Evolutionary conservation across 1,140 invertebrate genomes (phyloP).

Genomic region (Hylaeus anthracinus): DNA sequence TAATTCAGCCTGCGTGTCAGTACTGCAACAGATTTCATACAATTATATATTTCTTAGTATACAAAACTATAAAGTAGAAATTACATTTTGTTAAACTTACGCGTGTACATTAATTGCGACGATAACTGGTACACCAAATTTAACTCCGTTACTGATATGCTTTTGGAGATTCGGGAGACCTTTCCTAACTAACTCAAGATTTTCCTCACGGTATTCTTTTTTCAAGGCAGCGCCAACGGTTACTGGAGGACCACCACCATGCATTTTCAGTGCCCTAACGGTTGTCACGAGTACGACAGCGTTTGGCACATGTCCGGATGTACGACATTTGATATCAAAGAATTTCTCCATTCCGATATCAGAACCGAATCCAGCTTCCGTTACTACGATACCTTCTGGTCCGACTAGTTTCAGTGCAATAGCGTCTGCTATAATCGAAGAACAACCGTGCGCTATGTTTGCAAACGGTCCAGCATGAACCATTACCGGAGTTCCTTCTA

Average conservation of each 20-base stretch:
- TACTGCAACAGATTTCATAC: constrained; percentile 80
- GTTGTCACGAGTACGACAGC: constrained; percentile 97
- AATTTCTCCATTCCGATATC: constrained; percentile 99
- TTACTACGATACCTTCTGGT: constrained; percentile 94
- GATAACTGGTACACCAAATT: constrained; percentile 97
- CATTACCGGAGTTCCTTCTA: constrained; percentile 97
- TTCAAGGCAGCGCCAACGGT: constrained; percentile 91
- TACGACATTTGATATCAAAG: constrained; percentile 98
- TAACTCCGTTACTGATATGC: constrained; percentile 95
- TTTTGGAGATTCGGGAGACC: constrained; percentile 95
- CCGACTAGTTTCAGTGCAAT: constrained; percentile 97
- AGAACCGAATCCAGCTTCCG: constrained; percentile 98
- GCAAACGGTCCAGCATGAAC: constrained; percentile 99
- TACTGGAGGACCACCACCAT: constrained; percentile 96
- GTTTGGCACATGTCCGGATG: constrained; percentile 92
- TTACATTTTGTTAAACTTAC: constrained; percentile 81
- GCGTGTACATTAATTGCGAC: constrained; percentile 95
- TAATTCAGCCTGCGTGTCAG: constrained; percentile 93
- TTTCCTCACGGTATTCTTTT: constrained; percentile 92
- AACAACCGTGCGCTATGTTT: constrained; percentile 99
- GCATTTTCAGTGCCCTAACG: constrained; percentile 98
- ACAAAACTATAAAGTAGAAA: neutral
- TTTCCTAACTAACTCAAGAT: constrained; percentile 92
- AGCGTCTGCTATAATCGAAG: constrained; percentile 96
- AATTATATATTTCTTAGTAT: neutral